Evolutionary conservation across 1,140 invertebrate genomes (phyloP), one percentile per base, ranked within the genome.

Genomic region (Cherax quadricarinatus): DNA sequence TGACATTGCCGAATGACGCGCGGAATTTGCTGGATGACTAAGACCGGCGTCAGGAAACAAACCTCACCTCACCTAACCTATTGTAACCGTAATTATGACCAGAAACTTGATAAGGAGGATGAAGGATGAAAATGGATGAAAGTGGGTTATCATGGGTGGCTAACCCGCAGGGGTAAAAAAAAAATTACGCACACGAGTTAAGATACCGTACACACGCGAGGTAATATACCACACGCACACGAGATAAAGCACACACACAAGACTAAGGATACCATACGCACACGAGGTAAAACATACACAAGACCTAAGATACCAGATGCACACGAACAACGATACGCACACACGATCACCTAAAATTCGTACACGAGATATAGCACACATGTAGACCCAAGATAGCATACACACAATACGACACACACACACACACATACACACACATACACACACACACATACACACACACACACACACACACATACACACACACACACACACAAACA

Each of bases 401-500:
- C 82, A 60, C 82, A 83, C 82, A 85, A 57, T 62, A 30, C 48
- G 30, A 85, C 83, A 85, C 83, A 85, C 83, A 85, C 83, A 85
- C 83, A 85, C 60, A 85, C 83, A 85, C 83, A 85, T 60, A 84
- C 82, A 84, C 49, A 57, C 81, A 83, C 53, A 57, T 12, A 57
- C 53, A 57, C 53, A 57, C 53, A 57, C 53, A 57, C 53, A 57
- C 79, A 81, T 41, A 81, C 79, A 81, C 79, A 81, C 24, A 48
- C 79, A 81, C 79, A 48, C 79, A 81, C 79, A 81, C 79, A 81
- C 79, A 48, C 79, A 81, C 24, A 48, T 9, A 81, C 24, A 48
- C 79, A 80, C n/a, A 80, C 79, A 80, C 79, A 30, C 41, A 48
- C 41, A 75, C 73, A 57, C 53, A 57, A 6, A 57, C 53, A 57